Conservation (phyloP, 2,888 invertebrate species). For the Drosophila infuscata region DNA sequence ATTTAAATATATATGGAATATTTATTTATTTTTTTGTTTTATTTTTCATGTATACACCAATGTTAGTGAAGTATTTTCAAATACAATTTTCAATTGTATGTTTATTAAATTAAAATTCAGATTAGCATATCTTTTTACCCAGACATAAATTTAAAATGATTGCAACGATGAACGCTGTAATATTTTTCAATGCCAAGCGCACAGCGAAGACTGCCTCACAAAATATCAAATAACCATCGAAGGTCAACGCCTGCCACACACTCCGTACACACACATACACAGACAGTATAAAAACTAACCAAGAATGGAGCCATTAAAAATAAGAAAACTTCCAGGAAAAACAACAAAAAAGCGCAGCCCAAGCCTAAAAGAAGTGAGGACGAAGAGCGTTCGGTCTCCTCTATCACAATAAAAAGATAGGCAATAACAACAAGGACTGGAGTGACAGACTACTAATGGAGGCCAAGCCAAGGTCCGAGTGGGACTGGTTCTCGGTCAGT, state of each 20-base stretch:
- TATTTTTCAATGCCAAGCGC: slow-evolving; percentile 15
- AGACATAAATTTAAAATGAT: slow-evolving; percentile 17
- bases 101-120: background rate
- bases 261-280: slow-evolving; percentile 2
- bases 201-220: slow-evolving; percentile 19
- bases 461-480: slow-evolving; percentile 49
- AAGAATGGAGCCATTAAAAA: slow-evolving; percentile 38
- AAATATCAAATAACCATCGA: slow-evolving; percentile 66
- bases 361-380: slow-evolving; percentile 16
- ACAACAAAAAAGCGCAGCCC: slow-evolving; percentile 28
- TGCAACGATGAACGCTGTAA: slow-evolving; percentile 39
- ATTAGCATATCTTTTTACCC: background rate
- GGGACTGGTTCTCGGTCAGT: slow-evolving; percentile 45
- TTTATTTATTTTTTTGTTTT: background rate
- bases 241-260: slow-evolving; percentile 60
- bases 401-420: slow-evolving; percentile 46
- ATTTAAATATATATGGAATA: background rate
- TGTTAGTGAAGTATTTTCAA: background rate
- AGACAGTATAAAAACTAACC: slow-evolving; percentile 36
- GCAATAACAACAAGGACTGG: slow-evolving; percentile 33
- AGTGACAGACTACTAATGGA: slow-evolving; percentile 60
- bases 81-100: background rate
- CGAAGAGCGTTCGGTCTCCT: slow-evolving; percentile 6
- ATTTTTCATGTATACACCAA: no score
- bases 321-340: slow-evolving; percentile 13